Percentiles rank a stretch among this genome's conserved stretches.
These are phyloP conservation scores for Hippocampus zosterae DNA, from an alignment of 2,113 vertebrate genomes.

Conservation along the genomic window DNA sequence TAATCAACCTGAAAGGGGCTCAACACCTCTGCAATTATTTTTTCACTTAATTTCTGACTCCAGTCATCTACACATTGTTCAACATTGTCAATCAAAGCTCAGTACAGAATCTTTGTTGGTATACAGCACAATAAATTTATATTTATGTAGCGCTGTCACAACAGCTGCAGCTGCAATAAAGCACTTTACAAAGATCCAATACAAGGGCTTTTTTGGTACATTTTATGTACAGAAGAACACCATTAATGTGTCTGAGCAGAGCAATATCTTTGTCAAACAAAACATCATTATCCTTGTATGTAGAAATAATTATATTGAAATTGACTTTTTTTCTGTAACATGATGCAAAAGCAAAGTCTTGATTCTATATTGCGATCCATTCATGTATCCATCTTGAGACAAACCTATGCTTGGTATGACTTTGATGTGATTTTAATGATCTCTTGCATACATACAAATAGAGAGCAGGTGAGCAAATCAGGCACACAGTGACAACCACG, in stretches of 20 bases:
- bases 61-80: not conserved
- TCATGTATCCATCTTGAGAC: not conserved
- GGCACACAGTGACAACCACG: slow-evolving; percentile 6
- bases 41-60: not conserved
- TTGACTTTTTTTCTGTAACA: too few species aligned
- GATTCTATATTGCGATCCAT: not conserved
- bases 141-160: not conserved
- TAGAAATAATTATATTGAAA: too few species aligned
- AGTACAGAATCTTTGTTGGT: not conserved
- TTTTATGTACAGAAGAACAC: too few species aligned
- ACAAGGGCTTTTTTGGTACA: too few species aligned
- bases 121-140: too few species aligned
- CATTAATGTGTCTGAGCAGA: too few species aligned
- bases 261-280: too few species aligned
- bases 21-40: not conserved
- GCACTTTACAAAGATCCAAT: too few species aligned
- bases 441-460: not conserved
- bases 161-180: too few species aligned
- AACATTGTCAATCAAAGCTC: not conserved
- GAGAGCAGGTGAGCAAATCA: not conserved
- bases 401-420: not conserved
- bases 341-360: too few species aligned
- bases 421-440: not conserved
- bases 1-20: not conserved
- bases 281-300: too few species aligned